Conservation (phyloP, 2,888 invertebrate species). For the Scotopteryx bipunctaria region DNA sequence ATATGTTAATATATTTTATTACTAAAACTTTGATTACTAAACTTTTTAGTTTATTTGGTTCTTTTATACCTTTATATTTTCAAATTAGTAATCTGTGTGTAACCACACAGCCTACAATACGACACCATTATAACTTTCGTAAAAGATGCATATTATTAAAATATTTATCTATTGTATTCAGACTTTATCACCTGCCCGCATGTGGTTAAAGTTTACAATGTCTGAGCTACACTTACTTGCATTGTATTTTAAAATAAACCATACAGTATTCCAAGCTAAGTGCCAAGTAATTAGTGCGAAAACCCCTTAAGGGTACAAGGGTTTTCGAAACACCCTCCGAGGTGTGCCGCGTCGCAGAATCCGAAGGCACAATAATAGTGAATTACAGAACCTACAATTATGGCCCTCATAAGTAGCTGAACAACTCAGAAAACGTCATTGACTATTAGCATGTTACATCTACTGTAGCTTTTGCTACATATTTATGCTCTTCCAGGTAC, state of each 20-base stretch:
- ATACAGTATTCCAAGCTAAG: constrained; percentile 32
- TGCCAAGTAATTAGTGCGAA: constrained; percentile 62
- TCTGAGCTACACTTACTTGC: constrained; percentile 26
- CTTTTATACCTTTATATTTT: no score
- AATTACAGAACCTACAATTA: constrained; percentile 44
- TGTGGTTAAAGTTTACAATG: constrained; percentile 18
- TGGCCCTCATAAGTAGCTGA: neutral
- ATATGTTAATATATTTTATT: no score
- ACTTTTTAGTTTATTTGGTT: no score
- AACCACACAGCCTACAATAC: no score
- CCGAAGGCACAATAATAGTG: constrained; percentile 52
- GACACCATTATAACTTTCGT: no score
- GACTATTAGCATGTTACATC: no score
- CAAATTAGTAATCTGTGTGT: no score
- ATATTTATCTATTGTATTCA: constrained; percentile 8
- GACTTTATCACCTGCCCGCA: constrained; percentile 15
- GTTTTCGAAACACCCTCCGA: constrained; percentile 42
- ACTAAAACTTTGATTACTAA: no score
- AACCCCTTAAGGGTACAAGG: constrained; percentile 48
- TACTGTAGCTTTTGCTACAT: no score
- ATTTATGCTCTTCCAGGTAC: no score
- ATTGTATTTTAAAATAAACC: neutral
- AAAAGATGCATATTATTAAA: neutral
- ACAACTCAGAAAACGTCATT: neutral
- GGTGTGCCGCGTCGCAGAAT: constrained; percentile 40